A percentile compares a stretch with the other conserved stretches of the same genome.
phyloP scores from a whole-genome alignment of 2,797 vertebrate genomes.

The Sarcoramphus papa region DNA sequence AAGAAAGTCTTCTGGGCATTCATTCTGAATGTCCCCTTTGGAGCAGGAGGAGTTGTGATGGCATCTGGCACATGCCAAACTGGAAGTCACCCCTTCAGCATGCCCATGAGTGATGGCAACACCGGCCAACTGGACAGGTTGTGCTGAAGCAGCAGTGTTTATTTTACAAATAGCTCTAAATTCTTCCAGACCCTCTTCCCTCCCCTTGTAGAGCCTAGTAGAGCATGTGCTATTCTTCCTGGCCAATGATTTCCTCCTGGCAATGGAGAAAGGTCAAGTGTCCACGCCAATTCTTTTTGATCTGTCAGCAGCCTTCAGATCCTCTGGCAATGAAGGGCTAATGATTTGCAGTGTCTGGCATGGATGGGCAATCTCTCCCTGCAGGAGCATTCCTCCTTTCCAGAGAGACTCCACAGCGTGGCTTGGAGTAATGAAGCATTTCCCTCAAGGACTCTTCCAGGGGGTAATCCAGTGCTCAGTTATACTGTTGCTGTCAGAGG shows the following conservation, averaged over 20 bases:
- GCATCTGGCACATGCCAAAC: not conserved
- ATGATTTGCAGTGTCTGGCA: constrained; percentile 17
- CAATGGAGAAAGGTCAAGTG: constrained; percentile 41
- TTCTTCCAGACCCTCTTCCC: not conserved
- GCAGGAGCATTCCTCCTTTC: constrained; percentile 26
- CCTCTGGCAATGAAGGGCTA: not conserved
- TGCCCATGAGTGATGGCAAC: not conserved
- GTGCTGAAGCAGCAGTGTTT: not conserved
- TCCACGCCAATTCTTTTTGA: not conserved
- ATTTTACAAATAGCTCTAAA: not conserved
- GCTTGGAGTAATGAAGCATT: not conserved
- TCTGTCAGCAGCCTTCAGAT: constrained; percentile 13
- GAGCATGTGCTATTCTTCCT: constrained; percentile 12
- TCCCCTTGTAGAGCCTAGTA: not conserved
- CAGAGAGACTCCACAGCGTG: not conserved
- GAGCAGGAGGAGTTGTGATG: constrained; percentile 13
- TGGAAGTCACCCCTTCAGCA: not conserved
- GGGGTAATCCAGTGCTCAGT: not conserved
- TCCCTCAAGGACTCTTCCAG: not conserved
- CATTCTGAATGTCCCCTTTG: not conserved
- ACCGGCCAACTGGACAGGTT: constrained; percentile 9
- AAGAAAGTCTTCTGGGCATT: not conserved
- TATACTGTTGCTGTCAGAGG: not conserved
- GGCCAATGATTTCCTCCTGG: constrained; percentile 42
- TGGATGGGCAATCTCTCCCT: constrained; percentile 19